Evolutionary conservation across 2,797 vertebrate genomes (phyloP), one percentile per base, ranked within the genome.

Genomic region (Lutjanus campechanus): DNA sequence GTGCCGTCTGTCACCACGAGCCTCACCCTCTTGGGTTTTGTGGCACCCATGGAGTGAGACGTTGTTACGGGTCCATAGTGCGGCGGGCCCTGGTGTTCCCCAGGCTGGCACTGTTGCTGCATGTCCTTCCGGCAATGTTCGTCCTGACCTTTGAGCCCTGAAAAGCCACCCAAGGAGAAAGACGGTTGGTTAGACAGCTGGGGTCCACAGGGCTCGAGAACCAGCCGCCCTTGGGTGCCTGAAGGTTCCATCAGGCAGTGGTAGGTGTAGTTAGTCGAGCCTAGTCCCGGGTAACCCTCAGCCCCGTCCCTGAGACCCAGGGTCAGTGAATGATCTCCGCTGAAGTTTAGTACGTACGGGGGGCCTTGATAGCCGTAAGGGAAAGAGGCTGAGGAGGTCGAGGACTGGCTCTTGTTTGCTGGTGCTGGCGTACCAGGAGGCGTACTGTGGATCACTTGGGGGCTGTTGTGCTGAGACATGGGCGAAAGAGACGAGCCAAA

Each of bases 1-100:
- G 96, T 97, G 68, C 97, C 97, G 0, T 98, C 96, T 16, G 96
- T 97, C 70, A 98, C 96, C 54, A 98, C 97, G n/a, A 98, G 92
- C 79, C 97, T 95, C 79, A 98, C 96, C 82, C 97, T 95, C 90
- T 97, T 97, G 77, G 97, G 96, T 74, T 97, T 97, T 44, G 94
- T 91, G 46, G 93, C 12, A 43, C 90, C 93, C 88, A 95, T 92
- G 1, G 96, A 93, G 84, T 96, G 95, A 49, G 95, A 93, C 0
- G 91, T 67, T 5, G 93, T 29, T 11, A 85, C 89, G 11, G 92
- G 87, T 64, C 89, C 92, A 5, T 94, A 95, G 70, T 95, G 93
- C 15, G 94, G 81, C 4, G 90, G 36, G 10, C 88, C 91, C 7
- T 93, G 92, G 62, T 87, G 96, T 82, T 85, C 93, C 68, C 53